These are phyloP conservation scores for Elmis aenea DNA, from an alignment of 2,888 invertebrate species.

Conservation along the genomic window DNA sequence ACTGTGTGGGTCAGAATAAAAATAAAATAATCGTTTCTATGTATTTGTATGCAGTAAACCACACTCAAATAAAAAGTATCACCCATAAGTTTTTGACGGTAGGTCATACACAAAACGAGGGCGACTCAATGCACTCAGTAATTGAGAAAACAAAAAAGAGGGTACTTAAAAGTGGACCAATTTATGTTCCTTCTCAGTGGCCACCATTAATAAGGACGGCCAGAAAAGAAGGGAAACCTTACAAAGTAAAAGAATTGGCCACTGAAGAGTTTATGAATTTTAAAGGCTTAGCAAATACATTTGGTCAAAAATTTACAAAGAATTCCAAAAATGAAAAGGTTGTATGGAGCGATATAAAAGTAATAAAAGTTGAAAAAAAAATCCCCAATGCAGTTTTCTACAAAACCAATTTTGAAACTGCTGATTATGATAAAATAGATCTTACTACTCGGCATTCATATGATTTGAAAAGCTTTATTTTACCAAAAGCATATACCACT, in stretches of 20 bases:
- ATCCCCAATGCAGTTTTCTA: conserved; percentile 11
- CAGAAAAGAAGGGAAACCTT: conserved; percentile 6
- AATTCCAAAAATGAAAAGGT: conserved; percentile 9
- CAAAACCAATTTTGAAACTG: conserved; percentile 10
- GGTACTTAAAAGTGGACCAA: conserved; percentile 5
- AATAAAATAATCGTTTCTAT: conserved; percentile 13
- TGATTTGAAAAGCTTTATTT: background rate
- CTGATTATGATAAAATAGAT: conserved; percentile 1
- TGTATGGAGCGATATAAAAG: conserved; percentile 8
- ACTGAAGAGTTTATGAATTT: conserved; percentile 7
- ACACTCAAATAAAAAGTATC: conserved; percentile 3
- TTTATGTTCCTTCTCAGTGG: conserved; percentile 6
- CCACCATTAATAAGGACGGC: conserved; percentile 7
- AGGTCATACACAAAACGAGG: conserved; percentile 5
- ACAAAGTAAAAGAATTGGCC: conserved; percentile 5
- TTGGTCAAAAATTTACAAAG: conserved; percentile 5
- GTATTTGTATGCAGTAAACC: conserved; percentile 11
- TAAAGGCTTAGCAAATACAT: conserved; percentile 2
- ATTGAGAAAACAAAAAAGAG: conserved; percentile 2
- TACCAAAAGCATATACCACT: conserved; percentile 1
- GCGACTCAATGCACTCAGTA: conserved; percentile 3
- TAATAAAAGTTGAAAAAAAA: conserved; percentile 9
- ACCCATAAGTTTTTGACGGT: conserved; percentile 11
- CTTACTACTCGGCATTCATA: background rate
- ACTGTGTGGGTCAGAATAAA: conserved; percentile 12